These are phyloP conservation scores for Zoanthus solanderi DNA, from an alignment of 92 coral and sea anemone species.

Conservation along the genomic window DNA sequence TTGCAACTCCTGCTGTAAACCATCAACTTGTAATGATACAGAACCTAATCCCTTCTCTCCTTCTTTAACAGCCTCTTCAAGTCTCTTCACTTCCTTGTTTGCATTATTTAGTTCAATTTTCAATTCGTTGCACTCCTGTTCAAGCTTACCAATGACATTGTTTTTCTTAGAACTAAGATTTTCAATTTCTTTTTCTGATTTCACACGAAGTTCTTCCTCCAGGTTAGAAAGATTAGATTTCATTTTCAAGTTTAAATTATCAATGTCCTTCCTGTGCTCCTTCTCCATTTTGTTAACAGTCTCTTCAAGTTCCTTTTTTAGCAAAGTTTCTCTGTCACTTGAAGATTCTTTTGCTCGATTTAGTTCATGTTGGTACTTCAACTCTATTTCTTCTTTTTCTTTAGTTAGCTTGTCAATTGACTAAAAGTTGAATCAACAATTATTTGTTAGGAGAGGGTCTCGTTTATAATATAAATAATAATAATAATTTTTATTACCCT, in stretches of 20 bases:
- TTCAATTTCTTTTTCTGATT: conserved; percentile 73
- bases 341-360: conserved; percentile 76
- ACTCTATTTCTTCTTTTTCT: conserved; percentile 84
- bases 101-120: conserved; percentile 69
- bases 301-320: conserved; percentile 77
- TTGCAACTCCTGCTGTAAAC: conserved; percentile 71
- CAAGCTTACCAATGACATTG: conserved; percentile 71
- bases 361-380: conserved; percentile 82
- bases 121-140: conserved; percentile 72
- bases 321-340: conserved; percentile 73
- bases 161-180: conserved; percentile 72
- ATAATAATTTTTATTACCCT: too few species aligned
- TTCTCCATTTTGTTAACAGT: conserved; percentile 55
- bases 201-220: conserved; percentile 63
- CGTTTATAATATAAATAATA: not conserved
- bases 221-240: conserved; percentile 54
- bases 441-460: not conserved
- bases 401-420: conserved; percentile 72
- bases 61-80: conserved; percentile 77
- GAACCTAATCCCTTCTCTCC: conserved; percentile 96
- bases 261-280: conserved; percentile 65
- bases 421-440: conserved; percentile 41
- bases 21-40: conserved; percentile 83
- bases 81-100: conserved; percentile 73
- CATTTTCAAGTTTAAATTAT: conserved; percentile 68